phyloP scores from a whole-genome alignment of 2,113 vertebrate species.

The Cephalopterus ornatus region DNA sequence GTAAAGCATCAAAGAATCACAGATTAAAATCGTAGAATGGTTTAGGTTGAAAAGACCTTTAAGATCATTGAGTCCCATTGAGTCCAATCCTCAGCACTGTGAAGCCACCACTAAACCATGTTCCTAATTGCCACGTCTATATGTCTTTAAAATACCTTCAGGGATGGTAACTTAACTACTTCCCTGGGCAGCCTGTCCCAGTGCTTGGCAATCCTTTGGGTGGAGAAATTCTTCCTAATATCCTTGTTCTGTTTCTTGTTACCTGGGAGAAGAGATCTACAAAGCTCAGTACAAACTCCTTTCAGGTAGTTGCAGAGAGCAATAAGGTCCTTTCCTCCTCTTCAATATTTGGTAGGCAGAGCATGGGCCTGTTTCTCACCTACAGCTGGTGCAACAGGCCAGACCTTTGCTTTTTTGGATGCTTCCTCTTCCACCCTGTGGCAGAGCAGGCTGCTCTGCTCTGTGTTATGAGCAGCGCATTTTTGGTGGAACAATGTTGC shows the following conservation, averaged over 20 bases:
- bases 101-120: not conserved
- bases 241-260: not conserved
- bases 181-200: not conserved
- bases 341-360: not conserved
- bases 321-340: not conserved
- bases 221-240: not conserved
- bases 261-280: not conserved
- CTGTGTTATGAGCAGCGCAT: not conserved
- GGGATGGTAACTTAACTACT: not conserved
- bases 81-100: not conserved
- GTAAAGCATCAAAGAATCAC: not conserved
- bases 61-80: not conserved
- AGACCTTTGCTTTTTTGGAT: not conserved
- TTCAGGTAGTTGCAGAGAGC: not conserved
- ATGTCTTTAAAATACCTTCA: not conserved
- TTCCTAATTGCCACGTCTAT: not conserved
- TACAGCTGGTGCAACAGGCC: fast-evolving
- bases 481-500: not conserved
- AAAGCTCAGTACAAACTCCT: not conserved
- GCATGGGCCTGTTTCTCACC: not conserved
- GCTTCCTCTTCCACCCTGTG: not conserved
- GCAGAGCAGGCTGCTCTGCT: not conserved
- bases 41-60: not conserved
- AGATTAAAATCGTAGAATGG: not conserved
- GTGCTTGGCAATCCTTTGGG: not conserved